Evolutionary conservation across 2,797 vertebrate species (phyloP).

Genomic region (Zenarchopterus dispar): DNA sequence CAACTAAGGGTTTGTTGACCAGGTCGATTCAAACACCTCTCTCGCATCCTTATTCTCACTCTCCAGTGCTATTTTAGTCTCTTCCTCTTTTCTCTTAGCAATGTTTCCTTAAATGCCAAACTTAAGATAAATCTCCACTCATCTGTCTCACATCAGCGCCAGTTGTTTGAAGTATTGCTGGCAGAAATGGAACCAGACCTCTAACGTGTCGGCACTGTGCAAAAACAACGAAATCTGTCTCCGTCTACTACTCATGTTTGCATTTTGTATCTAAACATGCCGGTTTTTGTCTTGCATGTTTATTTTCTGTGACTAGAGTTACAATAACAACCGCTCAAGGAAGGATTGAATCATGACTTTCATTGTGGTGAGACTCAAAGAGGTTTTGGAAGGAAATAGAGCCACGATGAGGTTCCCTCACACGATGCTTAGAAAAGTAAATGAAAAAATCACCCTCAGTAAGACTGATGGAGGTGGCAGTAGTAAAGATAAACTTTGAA

Average conservation of each 20-base stretch:
- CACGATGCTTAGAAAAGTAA: slow-evolving; percentile 25
- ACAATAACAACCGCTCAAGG: slow-evolving; percentile 57
- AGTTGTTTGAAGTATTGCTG: slow-evolving; percentile 46
- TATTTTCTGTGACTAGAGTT: slow-evolving; percentile 62
- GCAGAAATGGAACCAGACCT: slow-evolving; percentile 43
- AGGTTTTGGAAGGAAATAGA: slow-evolving; percentile 58
- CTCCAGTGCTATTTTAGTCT: slow-evolving; percentile 28
- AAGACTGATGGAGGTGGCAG: background rate
- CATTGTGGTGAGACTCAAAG: slow-evolving; percentile 50
- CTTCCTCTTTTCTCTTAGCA: slow-evolving; percentile 7
- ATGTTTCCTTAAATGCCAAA: slow-evolving; percentile 39
- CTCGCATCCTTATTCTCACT: slow-evolving; percentile 26
- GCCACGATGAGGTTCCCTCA: slow-evolving; percentile 41
- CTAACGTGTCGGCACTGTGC: slow-evolving; percentile 39
- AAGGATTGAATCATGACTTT: slow-evolving; percentile 72
- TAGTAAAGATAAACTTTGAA: background rate
- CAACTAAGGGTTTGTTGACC: slow-evolving; percentile 72
- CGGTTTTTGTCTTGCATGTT: slow-evolving; percentile 55
- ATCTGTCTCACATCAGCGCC: slow-evolving; percentile 32
- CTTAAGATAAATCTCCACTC: slow-evolving; percentile 38
- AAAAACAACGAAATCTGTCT: slow-evolving; percentile 54
- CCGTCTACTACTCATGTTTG: slow-evolving; percentile 55
- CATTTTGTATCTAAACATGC: slow-evolving; percentile 47
- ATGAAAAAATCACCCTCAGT: slow-evolving; percentile 14
- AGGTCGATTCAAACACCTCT: slow-evolving; percentile 56